Evolutionary conservation across 2,113 vertebrate genomes (phyloP).

Genomic region (Podarcis raffonei): DNA sequence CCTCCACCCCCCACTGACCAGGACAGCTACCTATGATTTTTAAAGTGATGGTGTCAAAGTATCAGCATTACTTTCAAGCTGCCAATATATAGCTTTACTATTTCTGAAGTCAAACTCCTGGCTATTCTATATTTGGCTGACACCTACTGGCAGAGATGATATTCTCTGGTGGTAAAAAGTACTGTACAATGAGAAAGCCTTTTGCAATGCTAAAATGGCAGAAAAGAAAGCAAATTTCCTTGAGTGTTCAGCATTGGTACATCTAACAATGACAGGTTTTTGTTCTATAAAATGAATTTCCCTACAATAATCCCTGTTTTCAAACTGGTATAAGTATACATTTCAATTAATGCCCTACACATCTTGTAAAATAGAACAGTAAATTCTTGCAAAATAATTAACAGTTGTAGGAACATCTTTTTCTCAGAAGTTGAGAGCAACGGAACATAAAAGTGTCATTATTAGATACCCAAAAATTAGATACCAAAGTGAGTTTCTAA

Average conservation of each 20-base stretch:
- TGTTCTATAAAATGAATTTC: neutral
- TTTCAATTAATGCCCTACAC: neutral
- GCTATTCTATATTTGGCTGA: conserved; percentile 14
- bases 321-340: neutral
- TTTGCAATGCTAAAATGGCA: neutral
- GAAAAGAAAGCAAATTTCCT: neutral
- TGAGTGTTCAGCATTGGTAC: neutral
- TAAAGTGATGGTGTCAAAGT: neutral
- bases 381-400: neutral
- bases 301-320: neutral
- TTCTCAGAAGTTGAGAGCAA: neutral
- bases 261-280: neutral
- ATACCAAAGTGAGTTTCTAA: neutral
- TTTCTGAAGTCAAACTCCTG: neutral
- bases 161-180: neutral
- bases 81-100: neutral
- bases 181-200: no score
- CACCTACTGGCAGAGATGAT: conserved; percentile 20
- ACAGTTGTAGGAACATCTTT: neutral
- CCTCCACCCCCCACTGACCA: neutral
- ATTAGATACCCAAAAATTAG: neutral
- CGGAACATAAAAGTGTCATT: neutral
- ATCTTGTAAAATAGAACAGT: neutral
- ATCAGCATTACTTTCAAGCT: rapidly evolving
- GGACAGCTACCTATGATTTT: neutral